Base-by-base conservation (phyloP, 1,140 invertebrate genomes). In the Eulimnadia texana region DNA sequence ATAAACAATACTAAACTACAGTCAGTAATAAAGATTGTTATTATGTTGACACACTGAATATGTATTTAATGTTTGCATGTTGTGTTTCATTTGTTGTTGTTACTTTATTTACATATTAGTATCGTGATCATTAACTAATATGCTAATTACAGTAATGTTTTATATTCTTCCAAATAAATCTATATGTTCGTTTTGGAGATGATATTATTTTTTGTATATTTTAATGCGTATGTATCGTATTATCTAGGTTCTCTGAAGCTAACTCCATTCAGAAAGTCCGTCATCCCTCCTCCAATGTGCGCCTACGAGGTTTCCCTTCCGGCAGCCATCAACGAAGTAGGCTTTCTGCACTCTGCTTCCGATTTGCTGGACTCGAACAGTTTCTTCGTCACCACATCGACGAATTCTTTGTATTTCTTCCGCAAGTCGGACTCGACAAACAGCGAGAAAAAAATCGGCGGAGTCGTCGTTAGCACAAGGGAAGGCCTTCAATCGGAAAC, bases 201-300 rank as follows among this genome's bases (percentile, higher is more conserved):
- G 62, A 51, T 50, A 33, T 63, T 62, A 50, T 28, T 58, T 19
- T 62, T 29, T 63, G 47, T 67, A 61, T 60, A 64, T 54, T 64
- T 51, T 65, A 53, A 54, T 19, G n/a, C n/a, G n/a, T n/a, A n/a
- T 3, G 53, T 54, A 27, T 25, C 2, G 28, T 65, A 52, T 65
- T 61, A 64, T 70, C 27, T 64, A 70, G 79, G 77, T 52, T 80
- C 80, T 67, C 61, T 86, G 20, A 71, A 87, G 22, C 52, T 92
- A 24, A 91, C 90, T 11, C 78, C 80, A 52, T 88, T 93, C 66
- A 78, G 79, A 65, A 69, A 80, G 59, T 78, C 79, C 55, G 76
- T 89, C 25, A 76, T 92, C 6, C 91, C 91, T 49, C 91, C 91
- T 3, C 90, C 91, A 52, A 85, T 92, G 84, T 78, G 78, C 52